Evolutionary conservation across 1,140 invertebrate genomes (phyloP), one percentile per base, ranked within the genome.

Genomic region (Aphis craccivora): DNA sequence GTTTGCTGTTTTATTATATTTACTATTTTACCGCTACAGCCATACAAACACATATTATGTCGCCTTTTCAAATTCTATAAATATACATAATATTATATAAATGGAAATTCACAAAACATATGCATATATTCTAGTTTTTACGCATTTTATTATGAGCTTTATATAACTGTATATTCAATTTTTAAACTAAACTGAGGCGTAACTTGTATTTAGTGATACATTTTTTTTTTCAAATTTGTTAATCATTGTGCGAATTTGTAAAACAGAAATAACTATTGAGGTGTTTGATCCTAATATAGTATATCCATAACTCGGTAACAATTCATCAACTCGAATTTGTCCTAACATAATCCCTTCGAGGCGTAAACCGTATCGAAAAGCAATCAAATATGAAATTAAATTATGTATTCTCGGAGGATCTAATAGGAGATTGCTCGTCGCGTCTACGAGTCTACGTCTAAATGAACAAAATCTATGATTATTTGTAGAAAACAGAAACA

Each of bases 351-450:
- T 89, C n/a, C 48, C n/a, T 53, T 51, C n/a, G 48, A 37, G n/a
- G 20, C 45, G 30, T 45, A n/a, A 35, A 37, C n/a, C n/a, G 45
- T n/a, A 89, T 53, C 8, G 48, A 53, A 89, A 89, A 53, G 87
- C 87, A 53, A 89, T 89, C 48, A 89, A 18, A 89, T 37, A 89
- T 89, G 51, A 53, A 89, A 89, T 89, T 53, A 53, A 89, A 51
- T 89, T 89, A 89, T 51, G 48, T 89, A 89, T 89, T 89, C 87
- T 53, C 87, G 20, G 3, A 89, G 87, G 48, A 89, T 89, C 45
- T 53, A 88, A 30, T 51, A 76, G n/a, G n/a, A 89, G 22, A 89
- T 89, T 53, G 20, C 3, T 11, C 0, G 8, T 14, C 25, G 48
- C 20, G 23, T 89, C 22, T 51, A 53, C 86, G n/a, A 35, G 45